Conservation (phyloP, 2,113 vertebrate genomes). For the Chauna torquata region DNA sequence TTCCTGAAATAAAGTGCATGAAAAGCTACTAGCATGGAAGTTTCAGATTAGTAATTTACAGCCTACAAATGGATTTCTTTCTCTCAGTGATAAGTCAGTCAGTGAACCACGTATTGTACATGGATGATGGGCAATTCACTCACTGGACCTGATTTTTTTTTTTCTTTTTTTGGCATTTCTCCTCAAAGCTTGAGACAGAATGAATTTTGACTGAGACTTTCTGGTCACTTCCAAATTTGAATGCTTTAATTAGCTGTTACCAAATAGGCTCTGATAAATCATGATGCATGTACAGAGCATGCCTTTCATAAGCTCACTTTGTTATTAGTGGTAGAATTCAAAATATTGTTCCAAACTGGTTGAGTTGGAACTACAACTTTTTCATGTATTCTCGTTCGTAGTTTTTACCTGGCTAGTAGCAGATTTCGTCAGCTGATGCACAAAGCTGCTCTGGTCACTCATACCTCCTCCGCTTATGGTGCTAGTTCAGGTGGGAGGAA, state of each 20-base stretch:
- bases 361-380: neutral
- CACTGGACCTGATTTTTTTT: neutral
- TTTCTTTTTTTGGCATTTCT: neutral
- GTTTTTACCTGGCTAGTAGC: neutral
- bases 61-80: conserved; percentile 6
- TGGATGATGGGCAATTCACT: neutral
- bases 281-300: neutral
- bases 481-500: neutral
- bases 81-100: neutral
- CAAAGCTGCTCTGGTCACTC: neutral
- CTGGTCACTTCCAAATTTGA: neutral
- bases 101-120: neutral
- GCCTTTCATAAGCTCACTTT: neutral
- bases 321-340: neutral
- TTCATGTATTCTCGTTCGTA: neutral
- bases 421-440: neutral
- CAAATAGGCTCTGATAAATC: neutral
- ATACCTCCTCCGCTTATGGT: neutral
- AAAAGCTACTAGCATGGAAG: neutral
- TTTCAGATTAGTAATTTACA: conserved; percentile 30
- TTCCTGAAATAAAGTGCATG: conserved; percentile 32
- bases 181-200: neutral
- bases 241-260: neutral
- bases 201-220: neutral
- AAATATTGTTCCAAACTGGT: neutral